A percentile compares a stretch with the other conserved stretches of the same genome.
These are phyloP conservation scores for Lycaon pictus DNA, from an alignment of 2,113 vertebrate genomes.

Conservation along the genomic window DNA sequence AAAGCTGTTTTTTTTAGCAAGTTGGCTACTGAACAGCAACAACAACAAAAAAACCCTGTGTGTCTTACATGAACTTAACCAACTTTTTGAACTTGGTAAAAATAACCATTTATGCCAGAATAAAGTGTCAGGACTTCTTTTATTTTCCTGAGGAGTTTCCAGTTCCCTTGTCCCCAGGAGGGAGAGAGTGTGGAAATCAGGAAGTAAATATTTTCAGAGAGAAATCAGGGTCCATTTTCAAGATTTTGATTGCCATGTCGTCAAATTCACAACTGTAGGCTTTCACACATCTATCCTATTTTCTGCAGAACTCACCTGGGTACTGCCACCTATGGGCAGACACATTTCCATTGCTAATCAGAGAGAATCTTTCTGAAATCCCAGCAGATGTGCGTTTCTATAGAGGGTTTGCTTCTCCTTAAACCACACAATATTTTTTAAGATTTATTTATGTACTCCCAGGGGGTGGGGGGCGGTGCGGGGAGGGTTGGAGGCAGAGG, in stretches of 20 bases:
- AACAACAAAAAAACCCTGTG: background rate
- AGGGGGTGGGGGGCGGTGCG: too few species aligned
- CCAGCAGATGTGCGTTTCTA: background rate
- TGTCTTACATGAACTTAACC: background rate
- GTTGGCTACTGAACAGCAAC: background rate
- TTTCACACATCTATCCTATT: background rate
- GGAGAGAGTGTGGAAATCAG: background rate
- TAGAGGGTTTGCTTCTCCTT: background rate
- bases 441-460: background rate
- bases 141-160: background rate
- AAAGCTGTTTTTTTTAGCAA: background rate
- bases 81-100: slow-evolving; percentile 4
- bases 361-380: background rate
- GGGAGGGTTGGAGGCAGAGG: background rate
- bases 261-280: background rate
- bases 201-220: background rate
- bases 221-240: background rate
- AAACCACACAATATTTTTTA: background rate
- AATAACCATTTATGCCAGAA: background rate
- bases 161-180: background rate
- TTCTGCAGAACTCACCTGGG: background rate
- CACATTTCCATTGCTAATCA: background rate
- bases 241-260: background rate
- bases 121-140: background rate
- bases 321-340: background rate